Evolutionary conservation across 2,797 vertebrate species (phyloP).

Genomic region (Serranus cabrilla): DNA sequence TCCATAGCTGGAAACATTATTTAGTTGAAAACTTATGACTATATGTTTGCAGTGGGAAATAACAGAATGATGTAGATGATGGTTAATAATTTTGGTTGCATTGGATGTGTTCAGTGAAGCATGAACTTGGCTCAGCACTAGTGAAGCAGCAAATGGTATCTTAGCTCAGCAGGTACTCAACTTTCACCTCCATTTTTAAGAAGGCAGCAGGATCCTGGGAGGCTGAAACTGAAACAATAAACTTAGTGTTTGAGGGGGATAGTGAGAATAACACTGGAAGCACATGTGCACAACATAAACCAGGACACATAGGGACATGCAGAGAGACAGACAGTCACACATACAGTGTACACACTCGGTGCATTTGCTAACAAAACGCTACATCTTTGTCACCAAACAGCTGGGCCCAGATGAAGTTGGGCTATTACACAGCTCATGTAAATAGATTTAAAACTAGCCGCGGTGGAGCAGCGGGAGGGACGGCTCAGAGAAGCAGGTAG

Average conservation of each 20-base stretch:
- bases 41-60: conserved; percentile 38
- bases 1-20: conserved; percentile 15
- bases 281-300: conserved; percentile 20
- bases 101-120: conserved; percentile 34
- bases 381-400: conserved; percentile 70
- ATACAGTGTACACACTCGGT: conserved; percentile 10
- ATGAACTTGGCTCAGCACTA: conserved; percentile 16
- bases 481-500: conserved; percentile 55
- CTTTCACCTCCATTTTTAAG: conserved; percentile 55
- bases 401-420: conserved; percentile 69
- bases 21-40: conserved; percentile 12
- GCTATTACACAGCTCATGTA: conserved; percentile 70
- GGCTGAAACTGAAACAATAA: conserved; percentile 50
- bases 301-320: conserved; percentile 16
- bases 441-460: conserved; percentile 76
- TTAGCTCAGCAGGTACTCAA: conserved; percentile 54
- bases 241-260: conserved; percentile 44
- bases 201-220: conserved; percentile 39
- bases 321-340: conserved; percentile 18
- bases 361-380: conserved; percentile 49
- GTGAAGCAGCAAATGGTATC: conserved; percentile 39
- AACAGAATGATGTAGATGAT: conserved; percentile 41
- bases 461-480: conserved; percentile 69
- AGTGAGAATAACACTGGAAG: conserved; percentile 59
- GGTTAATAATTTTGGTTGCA: conserved; percentile 37